These are phyloP conservation scores for Drosophila lacteicornis DNA, from an alignment of 1,140 invertebrate species.

Conservation along the genomic window DNA sequence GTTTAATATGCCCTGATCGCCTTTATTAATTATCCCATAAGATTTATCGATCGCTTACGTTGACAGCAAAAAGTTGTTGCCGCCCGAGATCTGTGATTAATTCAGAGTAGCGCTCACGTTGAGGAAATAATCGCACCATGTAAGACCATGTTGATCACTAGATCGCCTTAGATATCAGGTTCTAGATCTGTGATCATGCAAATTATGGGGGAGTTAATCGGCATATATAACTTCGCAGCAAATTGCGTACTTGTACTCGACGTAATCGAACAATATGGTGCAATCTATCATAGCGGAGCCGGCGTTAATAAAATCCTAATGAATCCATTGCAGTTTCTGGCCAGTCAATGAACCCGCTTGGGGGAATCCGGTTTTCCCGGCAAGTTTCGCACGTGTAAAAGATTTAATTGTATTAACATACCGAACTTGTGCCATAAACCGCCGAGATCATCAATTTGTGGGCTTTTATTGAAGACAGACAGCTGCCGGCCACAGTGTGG, in stretches of 20 bases:
- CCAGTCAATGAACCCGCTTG: slow-evolving; percentile 35
- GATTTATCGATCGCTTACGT: slow-evolving; percentile 29
- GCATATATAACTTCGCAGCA: too few species aligned
- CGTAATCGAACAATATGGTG: background rate
- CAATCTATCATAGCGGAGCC: background rate
- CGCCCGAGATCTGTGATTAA: slow-evolving; percentile 13
- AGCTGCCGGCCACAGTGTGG: background rate
- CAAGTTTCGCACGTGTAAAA: slow-evolving; percentile 34
- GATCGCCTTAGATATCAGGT: slow-evolving; percentile 2
- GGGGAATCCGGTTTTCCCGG: slow-evolving; percentile 32
- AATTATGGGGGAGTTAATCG: background rate
- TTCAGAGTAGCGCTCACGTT: background rate
- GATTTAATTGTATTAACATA: slow-evolving; percentile 26
- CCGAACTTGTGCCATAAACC: slow-evolving; percentile 23
- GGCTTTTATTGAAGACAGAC: background rate
- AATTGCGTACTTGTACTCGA: background rate
- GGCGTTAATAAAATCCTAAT: slow-evolving; percentile 3
- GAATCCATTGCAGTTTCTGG: slow-evolving; percentile 11
- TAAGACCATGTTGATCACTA: slow-evolving; percentile 18
- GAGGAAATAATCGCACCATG: slow-evolving; percentile 16
- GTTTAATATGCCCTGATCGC: slow-evolving; percentile 17
- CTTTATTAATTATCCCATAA: slow-evolving; percentile 21
- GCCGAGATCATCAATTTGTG: slow-evolving; percentile 10
- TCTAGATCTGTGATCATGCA: background rate
- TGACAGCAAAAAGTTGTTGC: slow-evolving; percentile 24